Evolutionary conservation across 2,888 invertebrate genomes (phyloP).

Genomic region (Drosophila eohydei): DNA sequence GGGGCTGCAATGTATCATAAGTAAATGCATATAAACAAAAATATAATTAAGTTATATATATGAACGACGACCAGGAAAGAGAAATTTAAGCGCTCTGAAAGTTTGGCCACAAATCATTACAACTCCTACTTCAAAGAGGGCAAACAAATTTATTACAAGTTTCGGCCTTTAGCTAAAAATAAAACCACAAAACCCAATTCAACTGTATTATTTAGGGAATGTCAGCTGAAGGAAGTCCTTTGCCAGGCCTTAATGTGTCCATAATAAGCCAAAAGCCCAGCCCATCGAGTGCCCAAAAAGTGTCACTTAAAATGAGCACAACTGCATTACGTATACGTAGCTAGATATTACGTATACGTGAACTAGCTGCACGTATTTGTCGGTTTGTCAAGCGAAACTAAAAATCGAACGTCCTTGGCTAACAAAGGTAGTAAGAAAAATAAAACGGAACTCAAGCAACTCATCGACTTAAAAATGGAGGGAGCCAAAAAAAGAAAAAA

Average conservation of each 20-base stretch:
- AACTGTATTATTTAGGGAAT: not conserved
- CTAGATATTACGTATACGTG: constrained; percentile 41
- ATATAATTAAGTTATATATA: constrained; percentile 9
- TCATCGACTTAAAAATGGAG: constrained; percentile 18
- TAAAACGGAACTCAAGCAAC: constrained; percentile 23
- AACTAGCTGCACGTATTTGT: constrained; percentile 42
- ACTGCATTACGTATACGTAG: constrained; percentile 39
- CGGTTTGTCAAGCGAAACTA: constrained; percentile 53
- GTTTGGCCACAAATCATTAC: too few species aligned
- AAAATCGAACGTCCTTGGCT: constrained; percentile 79
- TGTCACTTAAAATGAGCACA: constrained; percentile 47
- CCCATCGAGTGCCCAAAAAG: constrained; percentile 55
- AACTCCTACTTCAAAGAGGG: not conserved
- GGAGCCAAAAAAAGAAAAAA: constrained; percentile 1
- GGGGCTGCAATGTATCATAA: constrained; percentile 6
- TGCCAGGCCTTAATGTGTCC: not conserved
- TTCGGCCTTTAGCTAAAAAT: not conserved
- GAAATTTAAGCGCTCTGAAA: not conserved
- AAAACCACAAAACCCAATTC: not conserved
- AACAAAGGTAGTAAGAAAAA: constrained; percentile 28
- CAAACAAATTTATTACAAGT: not conserved
- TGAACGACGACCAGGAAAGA: not conserved
- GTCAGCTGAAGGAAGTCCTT: not conserved
- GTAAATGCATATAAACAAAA: constrained; percentile 7
- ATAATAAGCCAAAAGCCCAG: constrained; percentile 19